These are phyloP conservation scores for Psettodes erumei DNA, from an alignment of 2,113 vertebrate genomes.

Conservation along the genomic window DNA sequence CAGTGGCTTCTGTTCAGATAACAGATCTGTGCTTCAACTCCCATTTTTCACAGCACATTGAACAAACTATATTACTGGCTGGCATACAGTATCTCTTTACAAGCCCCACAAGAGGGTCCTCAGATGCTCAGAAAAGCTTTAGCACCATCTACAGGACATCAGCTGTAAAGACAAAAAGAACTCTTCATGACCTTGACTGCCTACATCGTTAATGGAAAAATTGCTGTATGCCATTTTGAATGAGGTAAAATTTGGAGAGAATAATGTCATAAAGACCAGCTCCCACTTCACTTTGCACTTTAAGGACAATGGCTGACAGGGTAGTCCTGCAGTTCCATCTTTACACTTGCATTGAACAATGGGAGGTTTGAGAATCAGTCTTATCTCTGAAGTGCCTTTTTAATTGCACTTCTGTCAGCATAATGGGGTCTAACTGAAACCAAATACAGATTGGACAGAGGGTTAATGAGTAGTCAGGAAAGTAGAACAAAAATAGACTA, in stretches of 20 bases:
- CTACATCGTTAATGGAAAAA: constrained; percentile 65
- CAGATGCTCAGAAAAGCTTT: constrained; percentile 46
- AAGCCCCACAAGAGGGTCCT: background rate
- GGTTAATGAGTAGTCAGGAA: constrained; percentile 79
- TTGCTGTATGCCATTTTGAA: constrained; percentile 55
- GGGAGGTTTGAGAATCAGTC: constrained; percentile 47
- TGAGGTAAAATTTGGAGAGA: constrained; percentile 22
- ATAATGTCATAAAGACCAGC: constrained; percentile 45
- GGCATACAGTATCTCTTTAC: constrained; percentile 30
- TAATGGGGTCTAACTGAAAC: constrained; percentile 67
- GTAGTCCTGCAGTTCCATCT: constrained; percentile 42
- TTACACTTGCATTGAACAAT: constrained; percentile 40
- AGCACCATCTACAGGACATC: constrained; percentile 71
- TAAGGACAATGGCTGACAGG: constrained; percentile 28
- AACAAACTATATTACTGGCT: constrained; percentile 59
- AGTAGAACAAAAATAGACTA: constrained; percentile 73
- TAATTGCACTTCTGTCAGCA: constrained; percentile 70
- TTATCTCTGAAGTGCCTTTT: constrained; percentile 59
- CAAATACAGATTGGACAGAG: constrained; percentile 57
- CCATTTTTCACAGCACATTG: constrained; percentile 55
- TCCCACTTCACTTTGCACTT: constrained; percentile 36
- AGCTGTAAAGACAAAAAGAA: constrained; percentile 67
- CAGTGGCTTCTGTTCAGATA: constrained; percentile 31
- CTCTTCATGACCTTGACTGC: constrained; percentile 76
- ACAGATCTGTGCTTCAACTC: constrained; percentile 45